These are phyloP conservation scores for Drosophila greeni DNA, from an alignment of 2,888 invertebrate genomes.

Conservation along the genomic window DNA sequence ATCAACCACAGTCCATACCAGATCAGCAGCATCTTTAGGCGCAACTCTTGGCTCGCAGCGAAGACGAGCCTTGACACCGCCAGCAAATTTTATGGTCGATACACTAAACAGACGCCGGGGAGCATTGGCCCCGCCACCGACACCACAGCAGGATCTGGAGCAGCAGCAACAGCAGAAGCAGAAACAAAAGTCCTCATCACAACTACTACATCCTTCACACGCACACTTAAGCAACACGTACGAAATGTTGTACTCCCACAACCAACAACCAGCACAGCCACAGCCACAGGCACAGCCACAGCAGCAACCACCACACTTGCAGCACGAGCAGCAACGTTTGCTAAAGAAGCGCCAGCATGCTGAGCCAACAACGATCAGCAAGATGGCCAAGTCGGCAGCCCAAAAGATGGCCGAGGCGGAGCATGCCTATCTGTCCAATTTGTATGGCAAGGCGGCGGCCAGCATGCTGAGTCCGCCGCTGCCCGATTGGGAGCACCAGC, in stretches of 20 bases:
- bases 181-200: constrained; percentile 49
- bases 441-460: constrained; percentile 74
- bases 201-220: constrained; percentile 25
- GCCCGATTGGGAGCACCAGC: constrained; percentile 40
- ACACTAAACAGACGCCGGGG: constrained; percentile 33
- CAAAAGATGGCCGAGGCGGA: constrained; percentile 75
- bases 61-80: constrained; percentile 35
- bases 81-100: constrained; percentile 33
- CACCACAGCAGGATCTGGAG: constrained; percentile 37
- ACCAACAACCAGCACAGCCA: constrained; percentile 53
- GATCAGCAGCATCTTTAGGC: constrained; percentile 42
- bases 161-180: constrained; percentile 43
- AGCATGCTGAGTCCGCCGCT: constrained; percentile 77
- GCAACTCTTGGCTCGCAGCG: constrained; percentile 12
- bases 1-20: constrained; percentile 24
- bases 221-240: constrained; percentile 57
- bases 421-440: constrained; percentile 75
- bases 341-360: constrained; percentile 48
- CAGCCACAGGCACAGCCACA: constrained; percentile 39
- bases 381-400: constrained; percentile 49
- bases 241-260: constrained; percentile 79
- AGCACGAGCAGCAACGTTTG: constrained; percentile 35
- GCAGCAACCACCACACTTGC: constrained; percentile 38
- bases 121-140: constrained; percentile 44
- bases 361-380: constrained; percentile 31